Base-by-base conservation (phyloP, 2,888 invertebrate genomes). In the Lithosia quadra region DNA sequence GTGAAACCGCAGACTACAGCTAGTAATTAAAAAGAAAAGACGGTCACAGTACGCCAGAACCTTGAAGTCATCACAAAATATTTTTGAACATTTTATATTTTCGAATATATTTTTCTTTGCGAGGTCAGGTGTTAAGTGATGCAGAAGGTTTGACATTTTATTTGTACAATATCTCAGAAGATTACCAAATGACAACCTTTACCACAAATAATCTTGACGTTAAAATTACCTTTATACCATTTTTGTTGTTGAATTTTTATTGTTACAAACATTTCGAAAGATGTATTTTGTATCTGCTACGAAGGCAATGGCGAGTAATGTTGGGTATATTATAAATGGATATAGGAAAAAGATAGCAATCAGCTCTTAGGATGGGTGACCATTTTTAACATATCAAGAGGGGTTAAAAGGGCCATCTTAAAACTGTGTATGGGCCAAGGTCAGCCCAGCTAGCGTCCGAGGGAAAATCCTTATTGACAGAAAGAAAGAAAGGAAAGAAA, bases 81-180 rank as follows among this genome's bases (percentile, higher is more conserved):
- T 56, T 56, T 28, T 56, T 11, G 28, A 24, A 24, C 1, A 15
- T 28, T 56, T 13, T 56, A 24, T 56, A 56, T 22, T 56, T 13
- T 33, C 9, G 28, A n/a, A n/a, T 58, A 33, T 58, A 33, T 33
- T 58, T 58, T 58, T 34, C 11, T 34, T 34, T 15, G 34, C n/a
- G 13, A 49, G 34, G n/a, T 34, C 33, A 9, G 24, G n/a, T 58
- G 58, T n/a, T 58, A 58, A 34, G n/a, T 34, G 34, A 58, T 21
- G 21, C 21, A 5, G 58, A 58, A 58, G 58, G 34, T 58, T 33
- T 34, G 58, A 58, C 34, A 34, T 34, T 58, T 10, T 58, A 58
- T 58, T 58, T 58, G n/a, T 34, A 34, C 18, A 58, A 58, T 58
- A 58, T 58, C 18, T 58, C 21, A 7, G 58, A 18, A 58, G 58